phyloP scores from a whole-genome alignment of 2,888 invertebrate genomes.

The Horisme vitalbata region DNA sequence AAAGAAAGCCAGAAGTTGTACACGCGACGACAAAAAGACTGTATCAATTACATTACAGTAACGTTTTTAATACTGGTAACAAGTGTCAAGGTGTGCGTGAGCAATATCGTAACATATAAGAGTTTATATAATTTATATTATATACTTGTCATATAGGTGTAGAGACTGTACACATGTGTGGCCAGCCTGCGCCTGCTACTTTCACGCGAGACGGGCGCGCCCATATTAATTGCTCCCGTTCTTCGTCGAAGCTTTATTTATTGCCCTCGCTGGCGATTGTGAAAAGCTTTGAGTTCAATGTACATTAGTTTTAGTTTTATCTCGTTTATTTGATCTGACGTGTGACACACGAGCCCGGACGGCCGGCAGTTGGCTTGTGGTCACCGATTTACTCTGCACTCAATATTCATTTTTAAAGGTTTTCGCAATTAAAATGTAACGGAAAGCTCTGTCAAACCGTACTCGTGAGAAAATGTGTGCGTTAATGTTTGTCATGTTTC shows the following conservation, averaged over 20 bases:
- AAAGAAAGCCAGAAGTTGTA: constrained; percentile 12
- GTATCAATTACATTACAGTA: constrained; percentile 26
- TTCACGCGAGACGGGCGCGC: constrained; percentile 77
- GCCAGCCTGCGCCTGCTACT: constrained; percentile 66
- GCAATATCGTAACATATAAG: constrained; percentile 27
- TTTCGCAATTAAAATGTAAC: constrained; percentile 54
- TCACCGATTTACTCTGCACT: constrained; percentile 31
- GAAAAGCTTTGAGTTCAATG: constrained; percentile 76
- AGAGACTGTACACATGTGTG: constrained; percentile 57
- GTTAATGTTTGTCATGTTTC: constrained; percentile 60
- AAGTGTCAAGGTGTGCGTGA: constrained; percentile 23
- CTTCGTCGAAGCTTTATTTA: constrained; percentile 81
- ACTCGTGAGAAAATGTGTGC: constrained; percentile 65
- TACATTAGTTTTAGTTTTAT: constrained; percentile 79
- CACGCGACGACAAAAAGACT: constrained; percentile 16
- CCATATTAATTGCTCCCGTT: constrained; percentile 83
- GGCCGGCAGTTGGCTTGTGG: constrained; percentile 40
- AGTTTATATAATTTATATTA: too few species aligned
- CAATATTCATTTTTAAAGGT: constrained; percentile 39
- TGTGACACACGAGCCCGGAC: constrained; percentile 59
- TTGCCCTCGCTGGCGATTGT: constrained; percentile 76
- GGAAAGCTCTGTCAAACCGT: constrained; percentile 30
- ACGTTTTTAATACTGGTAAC: constrained; percentile 13
- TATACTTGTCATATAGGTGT: constrained; percentile 39
- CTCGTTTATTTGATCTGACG: constrained; percentile 74